Conservation (phyloP, 2,113 vertebrate genomes). For the Paramisgurnus dabryanus region DNA sequence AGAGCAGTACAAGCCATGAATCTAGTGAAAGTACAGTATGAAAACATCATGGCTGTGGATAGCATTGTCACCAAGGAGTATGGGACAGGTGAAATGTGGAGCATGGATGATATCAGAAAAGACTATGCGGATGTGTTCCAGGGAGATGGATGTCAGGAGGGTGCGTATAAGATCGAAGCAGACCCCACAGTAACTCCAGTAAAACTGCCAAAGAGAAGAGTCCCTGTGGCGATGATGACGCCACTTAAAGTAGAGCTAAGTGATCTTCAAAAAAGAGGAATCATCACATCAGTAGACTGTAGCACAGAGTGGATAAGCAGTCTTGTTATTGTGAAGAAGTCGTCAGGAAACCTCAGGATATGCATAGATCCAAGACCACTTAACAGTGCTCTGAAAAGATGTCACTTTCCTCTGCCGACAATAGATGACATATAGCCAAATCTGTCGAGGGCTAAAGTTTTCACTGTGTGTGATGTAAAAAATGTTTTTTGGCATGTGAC, state of each 20-base stretch:
- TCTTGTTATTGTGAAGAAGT: slow-evolving; percentile 6
- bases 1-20: slow-evolving; percentile 39
- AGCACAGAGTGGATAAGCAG: too few relatives aligned
- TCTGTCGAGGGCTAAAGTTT: slow-evolving; percentile 30
- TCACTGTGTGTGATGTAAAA: slow-evolving; percentile 46
- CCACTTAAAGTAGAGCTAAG: slow-evolving; percentile 28
- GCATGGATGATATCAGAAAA: background rate
- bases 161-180: background rate
- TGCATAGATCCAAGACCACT: background rate
- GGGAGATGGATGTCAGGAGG: slow-evolving; percentile 14
- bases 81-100: background rate
- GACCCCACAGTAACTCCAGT: background rate
- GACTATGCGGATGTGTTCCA: slow-evolving; percentile 30
- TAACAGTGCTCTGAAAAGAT: slow-evolving; percentile 4
- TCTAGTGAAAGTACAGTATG: background rate
- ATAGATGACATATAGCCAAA: background rate
- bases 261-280: slow-evolving; percentile 25
- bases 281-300: slow-evolving; percentile 29
- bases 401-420: background rate
- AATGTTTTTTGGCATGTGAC: slow-evolving; percentile 46
- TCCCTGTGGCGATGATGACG: slow-evolving; percentile 34
- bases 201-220: slow-evolving; percentile 25
- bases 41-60: slow-evolving; percentile 8
- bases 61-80: slow-evolving; percentile 20
- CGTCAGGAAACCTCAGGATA: slow-evolving; percentile 4